Evolutionary conservation across 2,113 vertebrate species (phyloP).

Genomic region (Tylochromis polylepis): DNA sequence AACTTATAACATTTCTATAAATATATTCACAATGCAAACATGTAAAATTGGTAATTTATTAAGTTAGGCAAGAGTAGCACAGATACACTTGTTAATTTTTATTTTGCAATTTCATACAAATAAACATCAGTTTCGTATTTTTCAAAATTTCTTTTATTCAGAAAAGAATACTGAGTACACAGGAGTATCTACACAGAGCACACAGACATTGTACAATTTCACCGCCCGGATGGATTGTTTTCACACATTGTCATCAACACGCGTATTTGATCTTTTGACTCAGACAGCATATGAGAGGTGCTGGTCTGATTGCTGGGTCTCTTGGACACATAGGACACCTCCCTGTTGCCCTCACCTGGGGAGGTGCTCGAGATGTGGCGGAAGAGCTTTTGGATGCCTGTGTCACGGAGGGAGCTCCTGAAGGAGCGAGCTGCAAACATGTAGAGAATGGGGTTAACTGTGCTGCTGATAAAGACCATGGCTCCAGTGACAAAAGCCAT

Average conservation of each 20-base stretch:
- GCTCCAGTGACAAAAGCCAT: conserved; percentile 68
- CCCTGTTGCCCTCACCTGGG: conserved; percentile 67
- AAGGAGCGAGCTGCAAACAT: conserved; percentile 75
- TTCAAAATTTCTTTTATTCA: not conserved
- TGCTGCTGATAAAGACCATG: conserved; percentile 75
- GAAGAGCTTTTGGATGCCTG: conserved; percentile 74
- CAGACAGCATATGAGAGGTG: conserved; percentile 44
- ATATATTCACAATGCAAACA: conserved; percentile 25
- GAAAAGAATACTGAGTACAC: not conserved
- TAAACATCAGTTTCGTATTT: not conserved
- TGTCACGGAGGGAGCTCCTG: conserved; percentile 66
- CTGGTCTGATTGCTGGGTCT: conserved; percentile 61
- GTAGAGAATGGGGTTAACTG: conserved; percentile 74
- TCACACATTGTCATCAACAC: conserved; percentile 59
- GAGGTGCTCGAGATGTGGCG: conserved; percentile 73
- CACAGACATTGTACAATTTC: not conserved
- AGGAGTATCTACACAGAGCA: not conserved
- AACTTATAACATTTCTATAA: conserved; percentile 13
- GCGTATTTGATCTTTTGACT: conserved; percentile 55
- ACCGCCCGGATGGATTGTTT: conserved; percentile 30
- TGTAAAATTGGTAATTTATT: not conserved
- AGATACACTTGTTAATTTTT: not conserved
- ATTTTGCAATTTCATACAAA: not conserved
- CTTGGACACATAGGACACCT: conserved; percentile 69
- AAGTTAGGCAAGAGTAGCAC: not conserved